These are phyloP conservation scores for Apocrypta bakeri DNA, from an alignment of 1,140 invertebrate genomes.

Conservation along the genomic window DNA sequence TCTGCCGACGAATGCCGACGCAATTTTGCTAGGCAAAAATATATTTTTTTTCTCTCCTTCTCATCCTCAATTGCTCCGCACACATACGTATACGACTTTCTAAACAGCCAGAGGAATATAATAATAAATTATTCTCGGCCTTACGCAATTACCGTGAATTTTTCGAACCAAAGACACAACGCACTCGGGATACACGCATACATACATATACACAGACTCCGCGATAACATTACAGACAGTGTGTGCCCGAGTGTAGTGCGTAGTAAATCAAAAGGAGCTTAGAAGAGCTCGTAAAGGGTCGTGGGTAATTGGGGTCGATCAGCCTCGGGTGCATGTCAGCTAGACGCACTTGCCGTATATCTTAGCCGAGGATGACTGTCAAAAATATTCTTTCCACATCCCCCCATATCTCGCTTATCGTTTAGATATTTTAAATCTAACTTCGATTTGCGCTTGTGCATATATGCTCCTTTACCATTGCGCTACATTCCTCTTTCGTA, in stretches of 20 bases:
- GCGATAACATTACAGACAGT: no score
- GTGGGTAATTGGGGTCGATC: constrained; percentile 41
- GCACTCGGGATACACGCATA: not conserved
- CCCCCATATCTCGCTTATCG: no score
- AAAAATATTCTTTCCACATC: not conserved
- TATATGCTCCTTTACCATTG: no score
- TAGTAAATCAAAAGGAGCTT: constrained; percentile 25
- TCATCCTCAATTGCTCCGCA: no score
- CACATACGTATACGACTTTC: not conserved
- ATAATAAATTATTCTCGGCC: not conserved
- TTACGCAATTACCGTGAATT: constrained; percentile 7
- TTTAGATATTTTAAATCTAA: no score
- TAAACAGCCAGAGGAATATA: not conserved
- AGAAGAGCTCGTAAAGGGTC: constrained; percentile 32
- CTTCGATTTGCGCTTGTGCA: no score
- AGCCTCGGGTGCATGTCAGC: not conserved
- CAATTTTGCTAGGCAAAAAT: no score
- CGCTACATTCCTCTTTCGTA: no score
- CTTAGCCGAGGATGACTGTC: not conserved
- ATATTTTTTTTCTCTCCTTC: no score
- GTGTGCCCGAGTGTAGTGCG: no score
- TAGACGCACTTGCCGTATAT: constrained; percentile 6
- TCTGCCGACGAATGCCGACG: constrained; percentile 2
- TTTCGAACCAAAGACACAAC: not conserved
- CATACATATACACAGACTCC: not conserved